Base-by-base conservation (phyloP, 2,888 invertebrate species). In the Agrochola lychnidis region DNA sequence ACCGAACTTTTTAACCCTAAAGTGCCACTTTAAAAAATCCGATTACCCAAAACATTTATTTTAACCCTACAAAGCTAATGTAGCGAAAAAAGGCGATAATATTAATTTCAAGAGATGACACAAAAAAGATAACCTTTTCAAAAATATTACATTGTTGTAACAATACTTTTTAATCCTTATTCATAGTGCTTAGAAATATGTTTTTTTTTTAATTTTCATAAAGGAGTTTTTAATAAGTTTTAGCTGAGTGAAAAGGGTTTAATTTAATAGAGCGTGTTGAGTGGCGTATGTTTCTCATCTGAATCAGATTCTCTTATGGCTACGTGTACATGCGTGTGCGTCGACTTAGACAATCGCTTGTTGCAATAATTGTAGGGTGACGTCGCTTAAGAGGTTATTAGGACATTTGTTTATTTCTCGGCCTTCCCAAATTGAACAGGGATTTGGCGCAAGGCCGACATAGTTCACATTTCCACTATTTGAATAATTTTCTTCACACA, bases 1-100 rank as follows among this genome's bases (percentile, higher is more conserved):
- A 30, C 64, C 57, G 7, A 75, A 67, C 22, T 67, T 76, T 78
- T 84, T 69, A 71, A 78, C 59, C 42, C 69, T 70, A 82, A 78
- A 82, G 74, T 77, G 78, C 77, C 87, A 86, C 88, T 90, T 89
- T 86, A 84, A 88, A 88, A 91, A 93, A 94, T 93, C 93, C 92
- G 92, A 92, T 94, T 94, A 94, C 79, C 79, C 81, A 89, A 89
- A 93, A 93, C 91, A 92, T 93, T 93, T 91, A 91, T 89, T 89
- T 89, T 89, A 90, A 90, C 89, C 87, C 88, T 87, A 88, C 91
- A 89, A 88, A 91, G 82, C 80, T 90, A 94, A 90, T 89, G 92
- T 90, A 89, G 91, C 92, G 94, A 90, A 92, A 92, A 92, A 64
- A 67, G 56, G 56, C 61, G 73, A 79, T 82, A 73, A 73, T 78